Percentiles rank a stretch among this genome's conserved stretches.
These are phyloP conservation scores for Xenopus petersii DNA, from an alignment of 2,797 vertebrate species.

Conservation along the genomic window DNA sequence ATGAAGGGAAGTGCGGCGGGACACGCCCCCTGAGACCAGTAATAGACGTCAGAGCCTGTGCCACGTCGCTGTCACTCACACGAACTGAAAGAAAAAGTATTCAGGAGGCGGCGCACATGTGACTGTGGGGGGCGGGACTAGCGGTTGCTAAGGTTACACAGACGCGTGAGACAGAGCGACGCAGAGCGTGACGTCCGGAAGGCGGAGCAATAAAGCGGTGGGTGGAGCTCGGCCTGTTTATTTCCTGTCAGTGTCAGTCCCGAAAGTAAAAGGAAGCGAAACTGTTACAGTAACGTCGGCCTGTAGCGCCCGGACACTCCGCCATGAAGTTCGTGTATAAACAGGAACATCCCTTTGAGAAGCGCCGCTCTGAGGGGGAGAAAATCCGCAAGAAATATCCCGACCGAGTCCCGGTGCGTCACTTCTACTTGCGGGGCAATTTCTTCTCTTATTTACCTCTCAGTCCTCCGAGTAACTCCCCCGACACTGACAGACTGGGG, in stretches of 20 bases:
- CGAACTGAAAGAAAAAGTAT: too few species aligned
- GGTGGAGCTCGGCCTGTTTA: conserved; percentile 19
- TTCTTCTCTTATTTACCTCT: too few species aligned
- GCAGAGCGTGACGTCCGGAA: neutral
- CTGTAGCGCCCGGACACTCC: conserved; percentile 12
- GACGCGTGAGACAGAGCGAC: neutral
- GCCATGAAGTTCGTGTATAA: conserved; percentile 93
- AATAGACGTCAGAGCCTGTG: too few species aligned
- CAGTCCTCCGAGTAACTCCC: too few species aligned
- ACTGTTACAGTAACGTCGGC: neutral
- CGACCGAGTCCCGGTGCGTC: conserved; percentile 87
- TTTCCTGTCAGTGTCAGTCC: neutral
- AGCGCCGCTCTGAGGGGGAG: conserved; percentile 89
- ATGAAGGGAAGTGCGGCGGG: too few species aligned
- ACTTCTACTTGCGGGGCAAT: too few species aligned
- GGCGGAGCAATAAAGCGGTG: conserved; percentile 12
- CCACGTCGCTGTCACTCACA: too few species aligned
- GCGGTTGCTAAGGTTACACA: neutral
- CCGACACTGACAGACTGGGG: too few species aligned
- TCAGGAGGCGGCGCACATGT: too few species aligned
- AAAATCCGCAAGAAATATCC: conserved; percentile 96
- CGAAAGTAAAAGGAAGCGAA: neutral
- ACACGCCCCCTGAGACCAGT: too few species aligned
- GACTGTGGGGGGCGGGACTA: too few species aligned
- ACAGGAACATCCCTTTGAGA: conserved; percentile 91